Evolutionary conservation across 1,140 invertebrate species (phyloP).

Genomic region (Drosophila sp.): DNA sequence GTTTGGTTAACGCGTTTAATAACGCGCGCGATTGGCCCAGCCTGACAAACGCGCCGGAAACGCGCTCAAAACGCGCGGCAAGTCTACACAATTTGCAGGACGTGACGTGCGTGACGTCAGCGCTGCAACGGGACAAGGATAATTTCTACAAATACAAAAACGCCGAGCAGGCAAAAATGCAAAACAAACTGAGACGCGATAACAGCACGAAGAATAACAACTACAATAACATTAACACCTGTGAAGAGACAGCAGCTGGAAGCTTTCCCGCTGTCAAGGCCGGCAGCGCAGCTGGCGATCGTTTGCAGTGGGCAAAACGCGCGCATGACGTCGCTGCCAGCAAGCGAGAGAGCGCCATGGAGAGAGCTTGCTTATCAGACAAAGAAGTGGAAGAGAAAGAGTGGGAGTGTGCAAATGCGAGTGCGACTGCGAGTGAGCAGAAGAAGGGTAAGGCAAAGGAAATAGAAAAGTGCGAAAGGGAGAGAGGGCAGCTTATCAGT

Average conservation of each 20-base stretch:
- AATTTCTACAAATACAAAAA: slow-evolving; percentile 84
- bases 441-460: no score
- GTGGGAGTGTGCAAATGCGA: slow-evolving; percentile 3
- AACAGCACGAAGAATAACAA: slow-evolving; percentile 6
- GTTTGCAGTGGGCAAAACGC: slow-evolving; percentile 47
- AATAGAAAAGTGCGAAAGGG: no score
- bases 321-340: slow-evolving; percentile 24
- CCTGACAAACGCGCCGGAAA: slow-evolving; percentile 60
- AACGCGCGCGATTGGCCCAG: slow-evolving; percentile 63
- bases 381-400: no score
- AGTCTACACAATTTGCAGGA: slow-evolving; percentile 73
- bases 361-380: slow-evolving; percentile 15
- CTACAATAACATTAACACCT: not conserved
- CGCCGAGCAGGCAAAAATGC: slow-evolving; percentile 77
- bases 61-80: slow-evolving; percentile 60
- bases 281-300: slow-evolving; percentile 24
- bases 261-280: slow-evolving; percentile 44
- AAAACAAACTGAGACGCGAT: slow-evolving; percentile 50
- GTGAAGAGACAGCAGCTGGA: slow-evolving; percentile 6
- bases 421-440: not conserved
- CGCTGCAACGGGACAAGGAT: slow-evolving; percentile 68
- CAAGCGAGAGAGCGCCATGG: slow-evolving; percentile 22
- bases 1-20: slow-evolving; percentile 73
- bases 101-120: not conserved
- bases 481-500: slow-evolving; percentile 27